phyloP scores from a whole-genome alignment of 2,113 vertebrate genomes.

The Cryptomyrus ogoouensis region DNA sequence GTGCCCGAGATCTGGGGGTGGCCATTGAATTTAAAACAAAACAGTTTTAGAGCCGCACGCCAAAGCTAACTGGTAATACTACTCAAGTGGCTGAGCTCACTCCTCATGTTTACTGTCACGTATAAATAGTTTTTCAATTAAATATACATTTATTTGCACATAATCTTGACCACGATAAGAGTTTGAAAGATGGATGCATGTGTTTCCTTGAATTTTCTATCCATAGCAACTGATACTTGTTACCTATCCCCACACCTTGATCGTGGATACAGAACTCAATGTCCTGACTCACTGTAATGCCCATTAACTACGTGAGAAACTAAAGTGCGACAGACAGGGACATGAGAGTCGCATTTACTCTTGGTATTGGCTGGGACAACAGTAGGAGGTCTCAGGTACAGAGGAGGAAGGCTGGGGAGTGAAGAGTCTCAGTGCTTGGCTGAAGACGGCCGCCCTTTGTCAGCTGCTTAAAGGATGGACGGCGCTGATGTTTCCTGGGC shows the following conservation, averaged over 20 bases:
- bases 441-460: constrained; percentile 47
- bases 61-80: neutral
- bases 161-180: neutral
- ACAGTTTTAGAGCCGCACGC: neutral
- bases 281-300: neutral
- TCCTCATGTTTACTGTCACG: neutral
- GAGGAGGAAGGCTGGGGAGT: neutral
- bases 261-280: neutral
- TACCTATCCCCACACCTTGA: neutral
- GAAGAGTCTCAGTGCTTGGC: neutral
- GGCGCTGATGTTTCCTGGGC: constrained; percentile 46
- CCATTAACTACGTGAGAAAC: neutral
- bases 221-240: neutral
- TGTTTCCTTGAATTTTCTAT: neutral
- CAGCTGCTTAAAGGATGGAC: constrained; percentile 40
- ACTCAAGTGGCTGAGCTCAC: neutral
- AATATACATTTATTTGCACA: neutral
- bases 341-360: neutral
- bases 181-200: neutral
- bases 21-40: constrained; percentile 5
- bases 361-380: neutral
- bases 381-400: neutral
- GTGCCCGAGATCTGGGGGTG: neutral
- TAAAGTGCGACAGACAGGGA: neutral
- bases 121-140: neutral